Percentiles rank a stretch among this genome's conserved stretches.
These are phyloP conservation scores for Abrostola tripartita DNA, from an alignment of 2,888 invertebrate species.

Conservation along the genomic window DNA sequence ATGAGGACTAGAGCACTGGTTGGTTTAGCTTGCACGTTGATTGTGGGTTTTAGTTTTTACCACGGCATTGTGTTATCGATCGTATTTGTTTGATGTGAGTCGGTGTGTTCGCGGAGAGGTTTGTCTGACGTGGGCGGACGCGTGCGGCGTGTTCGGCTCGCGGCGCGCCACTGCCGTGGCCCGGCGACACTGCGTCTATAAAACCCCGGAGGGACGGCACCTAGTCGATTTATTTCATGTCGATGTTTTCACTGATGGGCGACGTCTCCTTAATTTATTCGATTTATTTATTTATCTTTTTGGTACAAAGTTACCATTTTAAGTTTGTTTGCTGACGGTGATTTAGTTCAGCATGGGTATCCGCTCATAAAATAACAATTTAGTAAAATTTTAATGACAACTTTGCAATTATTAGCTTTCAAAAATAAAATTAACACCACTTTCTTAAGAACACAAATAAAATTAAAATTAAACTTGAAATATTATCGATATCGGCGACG, in stretches of 20 bases:
- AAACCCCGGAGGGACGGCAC: conserved; percentile 65
- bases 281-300: neutral
- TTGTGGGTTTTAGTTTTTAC: conserved; percentile 51
- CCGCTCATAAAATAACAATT: too few relatives aligned
- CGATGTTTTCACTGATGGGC: conserved; percentile 48
- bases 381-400: too few relatives aligned
- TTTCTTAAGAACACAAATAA: neutral
- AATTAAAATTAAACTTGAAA: neutral
- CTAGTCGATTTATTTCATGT: conserved; percentile 56
- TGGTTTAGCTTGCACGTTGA: conserved; percentile 34
- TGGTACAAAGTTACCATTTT: too few relatives aligned
- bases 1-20: conserved; percentile 32
- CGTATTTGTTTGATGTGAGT: conserved; percentile 61
- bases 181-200: conserved; percentile 83
- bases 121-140: conserved; percentile 47
- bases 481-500: conserved; percentile 14
- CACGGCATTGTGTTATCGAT: conserved; percentile 68
- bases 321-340: too few relatives aligned
- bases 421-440: neutral
- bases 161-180: conserved; percentile 78
- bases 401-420: too few relatives aligned
- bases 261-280: neutral
- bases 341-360: too few relatives aligned
- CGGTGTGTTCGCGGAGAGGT: conserved; percentile 45
- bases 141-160: conserved; percentile 67